Evolutionary conservation across 2,888 invertebrate species (phyloP).

Genomic region (Pollenia griseotomentosa): DNA sequence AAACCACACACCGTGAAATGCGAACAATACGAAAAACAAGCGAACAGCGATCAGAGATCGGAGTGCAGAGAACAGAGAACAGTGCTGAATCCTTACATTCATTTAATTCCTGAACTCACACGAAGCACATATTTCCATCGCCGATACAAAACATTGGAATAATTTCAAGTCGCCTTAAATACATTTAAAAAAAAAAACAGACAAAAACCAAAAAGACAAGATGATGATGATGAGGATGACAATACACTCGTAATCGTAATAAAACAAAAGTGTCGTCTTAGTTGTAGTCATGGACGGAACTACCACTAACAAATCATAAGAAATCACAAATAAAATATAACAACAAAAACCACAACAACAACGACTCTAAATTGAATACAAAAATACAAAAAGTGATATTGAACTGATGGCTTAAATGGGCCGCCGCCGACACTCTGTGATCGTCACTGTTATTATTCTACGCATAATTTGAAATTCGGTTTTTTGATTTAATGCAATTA

Average conservation of each 20-base stretch:
- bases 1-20: constrained; percentile 76
- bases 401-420: constrained; percentile 61
- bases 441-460: constrained; percentile 69
- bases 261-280: constrained; percentile 72
- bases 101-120: constrained; percentile 83
- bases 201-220: constrained; percentile 8
- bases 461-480: constrained; percentile 73
- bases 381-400: constrained; percentile 46
- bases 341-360: constrained; percentile 16
- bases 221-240: constrained; percentile 19
- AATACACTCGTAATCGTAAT: constrained; percentile 5
- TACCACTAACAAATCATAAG: constrained; percentile 62
- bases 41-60: constrained; percentile 49
- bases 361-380: constrained; percentile 3
- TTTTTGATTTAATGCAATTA: constrained; percentile 73
- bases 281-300: constrained; percentile 63
- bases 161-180: constrained; percentile 69
- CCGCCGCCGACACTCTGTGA: constrained; percentile 72
- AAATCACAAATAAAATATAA: constrained; percentile 31
- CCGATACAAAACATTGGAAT: constrained; percentile 67
- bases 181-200: constrained; percentile 40
- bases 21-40: constrained; percentile 69
- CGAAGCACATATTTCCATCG: constrained; percentile 77
- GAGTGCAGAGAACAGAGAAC: constrained; percentile 2
- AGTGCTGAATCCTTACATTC: constrained; percentile 77